Conservation (phyloP, 2,888 invertebrate genomes). For the Caenorhabditis sulstoni region DNA sequence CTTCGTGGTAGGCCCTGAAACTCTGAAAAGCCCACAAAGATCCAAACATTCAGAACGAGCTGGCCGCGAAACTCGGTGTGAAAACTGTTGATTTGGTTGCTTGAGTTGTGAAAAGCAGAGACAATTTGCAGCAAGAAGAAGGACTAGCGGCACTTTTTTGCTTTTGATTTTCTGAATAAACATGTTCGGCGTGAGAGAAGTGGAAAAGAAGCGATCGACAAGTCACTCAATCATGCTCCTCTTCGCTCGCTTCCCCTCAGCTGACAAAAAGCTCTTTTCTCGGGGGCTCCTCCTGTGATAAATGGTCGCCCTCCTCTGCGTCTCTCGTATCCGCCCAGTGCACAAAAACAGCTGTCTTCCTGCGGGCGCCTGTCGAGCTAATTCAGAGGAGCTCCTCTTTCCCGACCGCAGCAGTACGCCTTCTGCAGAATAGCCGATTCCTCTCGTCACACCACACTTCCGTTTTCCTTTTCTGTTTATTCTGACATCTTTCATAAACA, state of each 20-base stretch:
- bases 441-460: conserved; percentile 49
- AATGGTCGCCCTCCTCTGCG: conserved; percentile 45
- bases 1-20: conserved; percentile 48
- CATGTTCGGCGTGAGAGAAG: neutral
- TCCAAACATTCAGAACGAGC: conserved; percentile 65
- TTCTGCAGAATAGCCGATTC: conserved; percentile 44
- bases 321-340: conserved; percentile 38
- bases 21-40: neutral
- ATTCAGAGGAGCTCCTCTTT: conserved; percentile 8
- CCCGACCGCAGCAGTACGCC: conserved; percentile 20
- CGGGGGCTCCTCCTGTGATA: conserved; percentile 43
- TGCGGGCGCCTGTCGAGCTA: conserved; percentile 38
- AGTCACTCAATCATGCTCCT: conserved; percentile 38
- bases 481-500: conserved; percentile 37
- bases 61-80: conserved; percentile 66
- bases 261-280: conserved; percentile 41
- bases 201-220: conserved; percentile 12
- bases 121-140: no score
- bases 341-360: conserved; percentile 49
- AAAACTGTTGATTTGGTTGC: conserved; percentile 42
- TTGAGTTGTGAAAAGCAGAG: neutral
- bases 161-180: neutral
- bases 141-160: neutral
- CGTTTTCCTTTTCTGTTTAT: conserved; percentile 30
- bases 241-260: conserved; percentile 31